phyloP scores from a whole-genome alignment of 2,888 invertebrate species.

The Amphipyra berbera region DNA sequence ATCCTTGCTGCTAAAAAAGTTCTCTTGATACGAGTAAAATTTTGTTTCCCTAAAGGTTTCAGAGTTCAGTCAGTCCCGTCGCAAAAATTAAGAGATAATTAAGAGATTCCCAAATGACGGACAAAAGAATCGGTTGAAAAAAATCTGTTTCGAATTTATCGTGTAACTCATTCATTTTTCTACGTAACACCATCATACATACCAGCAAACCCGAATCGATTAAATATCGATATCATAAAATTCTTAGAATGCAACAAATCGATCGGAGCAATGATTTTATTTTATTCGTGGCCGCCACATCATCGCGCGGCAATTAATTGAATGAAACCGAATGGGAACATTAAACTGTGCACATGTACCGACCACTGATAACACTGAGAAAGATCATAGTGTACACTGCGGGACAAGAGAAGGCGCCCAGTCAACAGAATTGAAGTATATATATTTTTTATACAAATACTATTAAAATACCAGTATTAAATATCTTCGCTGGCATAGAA shows the following conservation, averaged over 20 bases:
- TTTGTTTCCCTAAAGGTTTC: too few species aligned
- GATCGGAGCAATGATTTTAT: slow-evolving; percentile 44
- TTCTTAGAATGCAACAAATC: slow-evolving; percentile 34
- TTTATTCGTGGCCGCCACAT: slow-evolving; percentile 59
- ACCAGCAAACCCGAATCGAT: slow-evolving; percentile 20
- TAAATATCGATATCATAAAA: slow-evolving; percentile 22
- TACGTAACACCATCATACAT: slow-evolving; percentile 11
- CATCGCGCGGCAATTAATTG: slow-evolving; percentile 80
- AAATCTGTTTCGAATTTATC: neutral
- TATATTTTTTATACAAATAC: too few species aligned
- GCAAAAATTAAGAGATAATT: too few species aligned
- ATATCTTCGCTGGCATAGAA: too few species aligned
- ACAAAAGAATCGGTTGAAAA: too few species aligned
- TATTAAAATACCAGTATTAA: too few species aligned
- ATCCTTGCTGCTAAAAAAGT: too few species aligned
- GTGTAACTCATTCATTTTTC: slow-evolving; percentile 21
- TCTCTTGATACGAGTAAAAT: too few species aligned
- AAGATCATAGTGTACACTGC: slow-evolving; percentile 74
- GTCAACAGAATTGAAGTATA: neutral
- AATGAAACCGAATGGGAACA: slow-evolving; percentile 82
- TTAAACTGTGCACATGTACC: slow-evolving; percentile 87
- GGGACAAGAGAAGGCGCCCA: slow-evolving; percentile 49
- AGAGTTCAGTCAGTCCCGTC: too few species aligned
- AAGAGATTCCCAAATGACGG: too few species aligned
- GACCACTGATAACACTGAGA: slow-evolving; percentile 85